Evolutionary conservation across 2,888 invertebrate genomes (phyloP).

Genomic region (Leptura quadrifasciata): DNA sequence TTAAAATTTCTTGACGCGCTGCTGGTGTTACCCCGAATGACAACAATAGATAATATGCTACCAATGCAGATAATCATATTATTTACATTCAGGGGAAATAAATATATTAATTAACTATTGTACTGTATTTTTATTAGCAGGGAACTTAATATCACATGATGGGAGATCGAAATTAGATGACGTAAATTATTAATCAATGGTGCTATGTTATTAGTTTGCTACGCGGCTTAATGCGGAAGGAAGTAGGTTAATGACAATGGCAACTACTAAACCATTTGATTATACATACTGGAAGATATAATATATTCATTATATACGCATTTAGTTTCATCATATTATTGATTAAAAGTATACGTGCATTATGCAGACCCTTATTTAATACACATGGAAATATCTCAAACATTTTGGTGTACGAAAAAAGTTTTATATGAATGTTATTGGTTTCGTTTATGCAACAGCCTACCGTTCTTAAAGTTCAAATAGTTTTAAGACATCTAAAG

Average conservation of each 20-base stretch:
- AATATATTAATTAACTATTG: slow-evolving; percentile 18
- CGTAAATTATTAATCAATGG: slow-evolving; percentile 30
- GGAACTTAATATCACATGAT: neutral
- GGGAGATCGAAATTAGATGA: slow-evolving; percentile 1
- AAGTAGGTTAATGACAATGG: slow-evolving; percentile 6
- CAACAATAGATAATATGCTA: neutral
- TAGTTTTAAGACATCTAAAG: too few species aligned
- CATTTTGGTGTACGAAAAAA: neutral
- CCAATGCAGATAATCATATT: slow-evolving; percentile 20
- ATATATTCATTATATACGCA: slow-evolving; percentile 15
- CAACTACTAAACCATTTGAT: slow-evolving; percentile 12
- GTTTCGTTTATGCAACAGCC: too few species aligned
- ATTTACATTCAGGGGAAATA: slow-evolving; percentile 12
- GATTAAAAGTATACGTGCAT: neutral
- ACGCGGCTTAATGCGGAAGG: slow-evolving; percentile 5
- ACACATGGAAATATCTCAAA: neutral
- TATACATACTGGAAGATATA: slow-evolving; percentile 17
- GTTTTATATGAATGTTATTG: neutral
- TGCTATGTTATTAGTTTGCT: slow-evolving; percentile 19
- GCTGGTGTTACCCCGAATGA: neutral
- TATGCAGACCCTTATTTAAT: neutral
- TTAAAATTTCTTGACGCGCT: neutral
- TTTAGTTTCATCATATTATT: neutral
- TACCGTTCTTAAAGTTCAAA: too few species aligned
- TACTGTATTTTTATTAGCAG: slow-evolving; percentile 2